These are phyloP conservation scores for Brachionus sp. DNA, from an alignment of 1,140 invertebrate genomes.

Conservation along the genomic window DNA sequence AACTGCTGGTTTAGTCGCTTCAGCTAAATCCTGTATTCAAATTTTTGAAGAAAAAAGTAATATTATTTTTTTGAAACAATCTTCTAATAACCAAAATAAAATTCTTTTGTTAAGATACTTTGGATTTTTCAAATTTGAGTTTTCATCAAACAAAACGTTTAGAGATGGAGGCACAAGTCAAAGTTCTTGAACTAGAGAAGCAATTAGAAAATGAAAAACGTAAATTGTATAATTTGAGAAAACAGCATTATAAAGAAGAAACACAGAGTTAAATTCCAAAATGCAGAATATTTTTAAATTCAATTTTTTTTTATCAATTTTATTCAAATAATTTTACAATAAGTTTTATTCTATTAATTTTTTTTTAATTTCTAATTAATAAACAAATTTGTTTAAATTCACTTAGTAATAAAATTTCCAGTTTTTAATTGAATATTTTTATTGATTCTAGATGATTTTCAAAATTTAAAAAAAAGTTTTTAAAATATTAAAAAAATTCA, in stretches of 20 bases:
- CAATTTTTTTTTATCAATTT: background rate
- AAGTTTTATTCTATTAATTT: background rate
- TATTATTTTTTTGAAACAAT: background rate
- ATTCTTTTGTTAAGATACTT: slow-evolving; percentile 67
- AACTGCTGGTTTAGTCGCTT: slow-evolving; percentile 85
- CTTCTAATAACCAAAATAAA: too few relatives aligned
- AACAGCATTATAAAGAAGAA: slow-evolving; percentile 83
- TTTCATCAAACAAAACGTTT: slow-evolving; percentile 87
- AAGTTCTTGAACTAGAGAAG: slow-evolving; percentile 83
- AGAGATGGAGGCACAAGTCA: slow-evolving; percentile 86
- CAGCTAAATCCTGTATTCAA: slow-evolving; percentile 79
- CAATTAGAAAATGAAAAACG: slow-evolving; percentile 80
- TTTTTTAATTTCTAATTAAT: background rate
- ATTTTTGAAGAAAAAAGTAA: slow-evolving; percentile 77
- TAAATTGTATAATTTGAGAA: slow-evolving; percentile 74
- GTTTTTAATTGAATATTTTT: background rate
- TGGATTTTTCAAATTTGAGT: slow-evolving; percentile 81
- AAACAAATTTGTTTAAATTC: background rate
- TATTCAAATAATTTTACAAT: slow-evolving; percentile 5
- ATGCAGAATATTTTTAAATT: background rate
- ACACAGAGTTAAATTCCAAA: background rate
- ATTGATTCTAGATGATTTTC: background rate
- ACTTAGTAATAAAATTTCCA: background rate
- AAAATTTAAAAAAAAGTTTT: too few relatives aligned
- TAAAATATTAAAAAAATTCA: background rate